Evolutionary conservation across 1,140 invertebrate species (phyloP), one percentile per base, ranked within the genome.

Genomic region (Megalopta genalis): DNA sequence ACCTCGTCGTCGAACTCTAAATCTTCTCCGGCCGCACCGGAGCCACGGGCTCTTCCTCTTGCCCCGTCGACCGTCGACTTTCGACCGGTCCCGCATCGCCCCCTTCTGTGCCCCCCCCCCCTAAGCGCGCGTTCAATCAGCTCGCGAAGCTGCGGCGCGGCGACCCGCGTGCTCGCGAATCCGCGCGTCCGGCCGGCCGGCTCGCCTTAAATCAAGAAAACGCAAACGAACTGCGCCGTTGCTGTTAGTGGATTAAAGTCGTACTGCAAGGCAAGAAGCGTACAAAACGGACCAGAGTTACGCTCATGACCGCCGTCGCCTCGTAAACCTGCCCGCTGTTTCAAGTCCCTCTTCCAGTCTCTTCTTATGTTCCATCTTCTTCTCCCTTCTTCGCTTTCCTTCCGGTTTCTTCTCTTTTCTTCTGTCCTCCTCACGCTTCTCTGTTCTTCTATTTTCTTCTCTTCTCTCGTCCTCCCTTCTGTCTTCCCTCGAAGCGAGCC

Each of bases 171-270:
- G 16, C 12, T 54, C 27, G 59, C 27, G n/a, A 12, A 63, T n/a
- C 39, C n/a, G 8, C 8, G 27, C n/a, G 46, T 9, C 62, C 14
- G 59, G 62, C 7, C 14, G 59, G 62, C 7, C 42, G 18, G 59
- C 27, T 79, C 76, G 49, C 52, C 78, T 69, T 89, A 88, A 88
- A 89, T 88, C 88, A 87, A 69, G 85, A 64, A 83, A 89, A 88
- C 87, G 80, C 83, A 88, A 89, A 89, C 86, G 83, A 88, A 87
- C 77, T 79, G 80, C 72, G 77, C 66, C 74, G 67, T 76, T 78
- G 82, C 84, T 89, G 85, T 89, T 89, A 89, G 88, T 85, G 82
- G 88, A 89, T 89, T 89, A 89, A 89, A 87, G 86, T 88, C 88
- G 85, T 89, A 87, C 72, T 80, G 82, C 32, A 59, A 52, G n/a